A percentile compares a stretch with the other conserved stretches of the same genome.
phyloP scores from a whole-genome alignment of 2,113 vertebrate genomes.

The Neopipo cinnamomea region DNA sequence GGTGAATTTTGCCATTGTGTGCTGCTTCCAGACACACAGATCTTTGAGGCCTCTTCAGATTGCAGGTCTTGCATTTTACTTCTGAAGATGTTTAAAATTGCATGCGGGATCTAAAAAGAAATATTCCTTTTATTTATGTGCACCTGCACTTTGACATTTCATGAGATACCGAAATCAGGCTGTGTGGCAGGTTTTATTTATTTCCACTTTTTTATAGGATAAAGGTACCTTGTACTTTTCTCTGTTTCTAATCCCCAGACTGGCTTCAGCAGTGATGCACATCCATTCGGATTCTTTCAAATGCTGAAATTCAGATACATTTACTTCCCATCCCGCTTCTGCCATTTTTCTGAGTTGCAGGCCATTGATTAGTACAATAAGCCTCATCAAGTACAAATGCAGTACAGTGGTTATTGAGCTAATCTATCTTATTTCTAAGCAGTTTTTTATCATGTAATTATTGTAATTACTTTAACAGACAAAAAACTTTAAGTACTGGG shows the following conservation, averaged over 20 bases:
- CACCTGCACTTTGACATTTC: constrained; percentile 3
- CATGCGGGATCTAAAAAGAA: background rate
- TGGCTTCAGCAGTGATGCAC: background rate
- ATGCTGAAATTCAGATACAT: background rate
- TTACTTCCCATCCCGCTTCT: background rate
- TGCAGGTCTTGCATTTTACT: background rate
- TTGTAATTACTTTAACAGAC: constrained; percentile 17
- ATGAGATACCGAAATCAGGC: background rate
- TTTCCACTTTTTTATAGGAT: background rate
- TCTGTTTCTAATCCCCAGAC: background rate
- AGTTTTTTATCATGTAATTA: constrained; percentile 58
- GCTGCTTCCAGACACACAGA: background rate
- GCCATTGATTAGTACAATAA: constrained; percentile 9
- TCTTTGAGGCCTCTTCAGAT: background rate
- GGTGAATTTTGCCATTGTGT: background rate
- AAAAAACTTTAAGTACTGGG: constrained; percentile 16
- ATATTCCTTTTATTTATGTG: background rate
- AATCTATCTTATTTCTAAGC: constrained; percentile 51
- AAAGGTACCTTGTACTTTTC: background rate
- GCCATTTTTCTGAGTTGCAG: background rate
- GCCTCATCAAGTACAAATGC: constrained; percentile 29
- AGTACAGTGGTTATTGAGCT: constrained; percentile 29
- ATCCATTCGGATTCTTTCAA: background rate
- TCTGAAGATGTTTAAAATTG: background rate
- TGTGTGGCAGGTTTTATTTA: background rate